Conservation (phyloP, 1,140 invertebrate genomes). For the Drosophila pachea region DNA sequence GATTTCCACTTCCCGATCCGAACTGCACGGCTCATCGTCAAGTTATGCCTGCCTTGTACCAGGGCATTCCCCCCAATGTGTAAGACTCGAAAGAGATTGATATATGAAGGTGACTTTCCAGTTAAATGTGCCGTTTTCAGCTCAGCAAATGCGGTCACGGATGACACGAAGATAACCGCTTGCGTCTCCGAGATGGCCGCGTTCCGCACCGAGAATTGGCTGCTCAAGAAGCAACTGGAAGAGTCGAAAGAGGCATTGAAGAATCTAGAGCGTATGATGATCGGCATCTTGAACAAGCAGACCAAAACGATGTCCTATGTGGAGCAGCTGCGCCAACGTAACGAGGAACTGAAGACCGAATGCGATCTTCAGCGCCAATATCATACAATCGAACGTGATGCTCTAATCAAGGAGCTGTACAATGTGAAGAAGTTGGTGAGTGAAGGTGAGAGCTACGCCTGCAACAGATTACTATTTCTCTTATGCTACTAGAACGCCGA, state of each 20-base stretch:
- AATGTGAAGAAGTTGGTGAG: constrained; percentile 45
- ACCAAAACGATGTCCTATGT: constrained; percentile 57
- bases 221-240: constrained; percentile 57
- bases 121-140: constrained; percentile 9
- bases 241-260: constrained; percentile 57
- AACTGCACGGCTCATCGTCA: not conserved
- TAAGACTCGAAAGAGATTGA: not conserved
- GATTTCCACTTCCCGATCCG: not conserved
- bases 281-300: constrained; percentile 62
- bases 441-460: not conserved
- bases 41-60: not conserved
- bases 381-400: constrained; percentile 65
- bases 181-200: constrained; percentile 56
- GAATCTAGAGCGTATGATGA: constrained; percentile 60
- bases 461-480: too few species aligned
- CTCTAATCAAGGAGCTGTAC: constrained; percentile 54
- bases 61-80: not conserved
- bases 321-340: constrained; percentile 49
- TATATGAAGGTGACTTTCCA: too few species aligned
- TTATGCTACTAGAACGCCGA: not conserved
- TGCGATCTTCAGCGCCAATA: constrained; percentile 64
- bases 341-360: constrained; percentile 51
- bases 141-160: constrained; percentile 18
- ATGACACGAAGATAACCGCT: constrained; percentile 20
- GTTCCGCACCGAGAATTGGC: constrained; percentile 62